A percentile compares a stretch with the other conserved stretches of the same genome.
These are phyloP conservation scores for Drosophila bocqueti DNA, from an alignment of 1,140 invertebrate species.

Conservation along the genomic window DNA sequence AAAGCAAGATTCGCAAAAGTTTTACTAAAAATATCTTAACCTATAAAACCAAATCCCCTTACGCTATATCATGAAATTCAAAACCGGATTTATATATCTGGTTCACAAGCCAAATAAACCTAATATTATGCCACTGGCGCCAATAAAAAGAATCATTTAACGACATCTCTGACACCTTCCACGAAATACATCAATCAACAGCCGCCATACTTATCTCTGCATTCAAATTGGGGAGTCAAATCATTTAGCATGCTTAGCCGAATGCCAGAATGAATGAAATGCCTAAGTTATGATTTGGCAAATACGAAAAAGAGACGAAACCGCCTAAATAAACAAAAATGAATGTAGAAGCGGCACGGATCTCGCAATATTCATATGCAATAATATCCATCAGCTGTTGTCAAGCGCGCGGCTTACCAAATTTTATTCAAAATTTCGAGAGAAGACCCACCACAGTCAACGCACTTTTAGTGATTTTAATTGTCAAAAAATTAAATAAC, in stretches of 20 bases:
- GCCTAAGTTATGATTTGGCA: constrained; percentile 62
- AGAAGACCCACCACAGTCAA: constrained; percentile 13
- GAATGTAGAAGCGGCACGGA: constrained; percentile 15
- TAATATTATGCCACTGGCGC: constrained; percentile 26
- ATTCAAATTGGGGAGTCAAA: constrained; percentile 13
- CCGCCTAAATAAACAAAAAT: constrained; percentile 32
- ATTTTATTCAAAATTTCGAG: constrained; percentile 37
- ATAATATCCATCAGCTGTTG: constrained; percentile 54
- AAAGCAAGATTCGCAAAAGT: not conserved
- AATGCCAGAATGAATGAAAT: constrained; percentile 48
- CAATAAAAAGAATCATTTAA: constrained; percentile 41
- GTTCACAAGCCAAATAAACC: constrained; percentile 14
- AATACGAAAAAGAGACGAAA: constrained; percentile 16
- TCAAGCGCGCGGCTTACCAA: constrained; percentile 44
- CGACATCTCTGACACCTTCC: constrained; percentile 36
- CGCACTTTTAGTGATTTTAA: not conserved
- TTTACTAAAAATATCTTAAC: not conserved
- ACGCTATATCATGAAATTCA: constrained; percentile 13
- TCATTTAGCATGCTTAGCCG: constrained; percentile 45
- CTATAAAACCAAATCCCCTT: not conserved
- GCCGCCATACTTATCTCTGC: constrained; percentile 21
- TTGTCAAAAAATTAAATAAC: not conserved
- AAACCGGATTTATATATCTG: constrained; percentile 7
- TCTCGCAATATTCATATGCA: constrained; percentile 6
- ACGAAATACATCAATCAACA: constrained; percentile 34